phyloP scores from a whole-genome alignment of 2,797 vertebrate species.

The Lepus townsendii region DNA sequence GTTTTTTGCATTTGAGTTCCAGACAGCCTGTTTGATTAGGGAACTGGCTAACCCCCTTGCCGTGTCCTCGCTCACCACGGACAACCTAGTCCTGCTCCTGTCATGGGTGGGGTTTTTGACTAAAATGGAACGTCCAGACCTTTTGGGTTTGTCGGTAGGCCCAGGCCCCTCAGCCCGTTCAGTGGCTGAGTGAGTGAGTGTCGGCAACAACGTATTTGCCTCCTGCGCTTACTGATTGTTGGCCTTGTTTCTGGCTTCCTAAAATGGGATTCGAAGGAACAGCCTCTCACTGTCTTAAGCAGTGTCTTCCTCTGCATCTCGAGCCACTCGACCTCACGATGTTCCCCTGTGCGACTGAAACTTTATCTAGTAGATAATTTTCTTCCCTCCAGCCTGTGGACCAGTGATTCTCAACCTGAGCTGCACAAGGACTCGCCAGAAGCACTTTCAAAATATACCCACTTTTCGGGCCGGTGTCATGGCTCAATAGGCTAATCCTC shows the following conservation, averaged over 20 bases:
- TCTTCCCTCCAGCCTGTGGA: not conserved
- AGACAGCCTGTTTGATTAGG: conserved; percentile 60
- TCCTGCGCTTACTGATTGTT: not conserved
- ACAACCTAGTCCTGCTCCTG: conserved; percentile 15
- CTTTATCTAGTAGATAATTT: not conserved
- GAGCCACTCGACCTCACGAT: not conserved
- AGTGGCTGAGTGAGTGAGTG: not conserved
- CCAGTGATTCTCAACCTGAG: not conserved
- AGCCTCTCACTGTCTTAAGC: not conserved
- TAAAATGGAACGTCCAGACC: conserved; percentile 41
- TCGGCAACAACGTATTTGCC: not conserved
- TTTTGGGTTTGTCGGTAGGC: not conserved
- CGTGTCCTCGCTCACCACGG: conserved; percentile 13
- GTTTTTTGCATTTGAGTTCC: conserved; percentile 36
- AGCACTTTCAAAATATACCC: not conserved
- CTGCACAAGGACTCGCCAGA: not conserved
- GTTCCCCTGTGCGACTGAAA: conserved; percentile 23
- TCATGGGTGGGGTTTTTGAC: not conserved
- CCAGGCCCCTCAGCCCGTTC: not conserved
- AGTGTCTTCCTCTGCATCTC: not conserved
- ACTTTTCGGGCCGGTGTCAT: not conserved
- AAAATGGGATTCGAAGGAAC: not conserved
- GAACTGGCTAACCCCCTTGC: not conserved
- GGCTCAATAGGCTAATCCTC: no score
- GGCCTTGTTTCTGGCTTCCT: not conserved